These are phyloP conservation scores for Coremacera marginata DNA, from an alignment of 2,888 invertebrate species.

Conservation along the genomic window DNA sequence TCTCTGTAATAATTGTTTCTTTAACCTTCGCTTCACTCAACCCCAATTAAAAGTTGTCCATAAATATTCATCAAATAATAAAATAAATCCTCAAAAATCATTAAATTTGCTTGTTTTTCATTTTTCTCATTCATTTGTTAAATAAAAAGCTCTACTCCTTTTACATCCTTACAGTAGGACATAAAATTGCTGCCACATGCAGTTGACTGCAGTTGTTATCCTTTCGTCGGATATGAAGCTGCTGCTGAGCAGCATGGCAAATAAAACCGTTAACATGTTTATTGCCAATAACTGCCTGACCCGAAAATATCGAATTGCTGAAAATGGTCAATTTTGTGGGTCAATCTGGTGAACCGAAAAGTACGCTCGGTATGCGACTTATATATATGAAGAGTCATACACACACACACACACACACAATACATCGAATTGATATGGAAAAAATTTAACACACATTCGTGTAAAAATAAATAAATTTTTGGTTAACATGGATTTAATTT, in stretches of 20 bases:
- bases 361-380: slow-evolving; percentile 29
- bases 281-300: slow-evolving; percentile 20
- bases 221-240: not conserved
- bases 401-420: slow-evolving; percentile 27
- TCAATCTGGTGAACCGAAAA: slow-evolving; percentile 30
- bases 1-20: too few relatives aligned
- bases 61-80: too few relatives aligned
- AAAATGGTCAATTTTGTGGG: slow-evolving; percentile 18
- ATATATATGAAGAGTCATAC: slow-evolving; percentile 16
- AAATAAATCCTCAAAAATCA: too few relatives aligned
- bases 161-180: not conserved
- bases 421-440: not conserved
- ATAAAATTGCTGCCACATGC: not conserved
- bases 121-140: too few relatives aligned
- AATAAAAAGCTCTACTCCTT: not conserved
- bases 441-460: not conserved
- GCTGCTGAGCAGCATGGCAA: not conserved
- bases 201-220: not conserved
- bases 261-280: slow-evolving; percentile 18
- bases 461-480: not conserved
- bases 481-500: not conserved
- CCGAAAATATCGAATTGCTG: slow-evolving; percentile 9
- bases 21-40: too few relatives aligned
- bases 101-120: too few relatives aligned
- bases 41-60: too few relatives aligned